Evolutionary conservation across 2,888 invertebrate genomes (phyloP).

Genomic region (Charanyca ferruginea): DNA sequence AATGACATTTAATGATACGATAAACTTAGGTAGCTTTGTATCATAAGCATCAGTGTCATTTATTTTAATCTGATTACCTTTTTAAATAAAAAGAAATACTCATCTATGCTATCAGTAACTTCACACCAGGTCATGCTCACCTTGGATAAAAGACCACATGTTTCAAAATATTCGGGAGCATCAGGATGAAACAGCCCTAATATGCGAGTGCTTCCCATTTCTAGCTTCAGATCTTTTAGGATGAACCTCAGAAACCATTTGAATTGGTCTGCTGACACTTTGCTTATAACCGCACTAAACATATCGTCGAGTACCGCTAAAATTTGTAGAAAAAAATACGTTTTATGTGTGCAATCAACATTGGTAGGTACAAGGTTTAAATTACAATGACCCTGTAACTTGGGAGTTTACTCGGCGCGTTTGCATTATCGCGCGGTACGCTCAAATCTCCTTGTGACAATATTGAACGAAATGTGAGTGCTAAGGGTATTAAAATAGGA

Average conservation of each 20-base stretch:
- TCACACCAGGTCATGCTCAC: slow-evolving; percentile 78
- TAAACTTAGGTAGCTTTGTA: too few species aligned
- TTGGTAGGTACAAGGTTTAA: background rate
- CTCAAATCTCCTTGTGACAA: too few species aligned
- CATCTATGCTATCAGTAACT: background rate
- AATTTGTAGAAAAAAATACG: slow-evolving; percentile 12
- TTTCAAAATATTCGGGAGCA: slow-evolving; percentile 94
- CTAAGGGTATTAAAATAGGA: too few species aligned
- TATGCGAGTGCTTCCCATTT: slow-evolving; percentile 93
- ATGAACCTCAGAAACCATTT: slow-evolving; percentile 98
- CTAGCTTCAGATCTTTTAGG: slow-evolving; percentile 95
- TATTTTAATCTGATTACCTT: background rate
- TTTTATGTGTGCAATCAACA: background rate
- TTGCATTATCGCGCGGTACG: too few species aligned
- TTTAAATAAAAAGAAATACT: background rate
- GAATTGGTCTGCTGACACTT: slow-evolving; percentile 94
- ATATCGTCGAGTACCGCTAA: slow-evolving; percentile 86
- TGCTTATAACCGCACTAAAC: slow-evolving; percentile 92
- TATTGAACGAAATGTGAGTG: too few species aligned
- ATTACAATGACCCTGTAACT: background rate
- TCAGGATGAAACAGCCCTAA: slow-evolving; percentile 95
- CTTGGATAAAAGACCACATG: slow-evolving; percentile 93
- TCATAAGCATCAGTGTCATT: too few species aligned
- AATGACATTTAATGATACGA: background rate
- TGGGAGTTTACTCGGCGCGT: too few species aligned